Evolutionary conservation across 1,140 invertebrate genomes (phyloP).

Genomic region (Solenopsis fugax): DNA sequence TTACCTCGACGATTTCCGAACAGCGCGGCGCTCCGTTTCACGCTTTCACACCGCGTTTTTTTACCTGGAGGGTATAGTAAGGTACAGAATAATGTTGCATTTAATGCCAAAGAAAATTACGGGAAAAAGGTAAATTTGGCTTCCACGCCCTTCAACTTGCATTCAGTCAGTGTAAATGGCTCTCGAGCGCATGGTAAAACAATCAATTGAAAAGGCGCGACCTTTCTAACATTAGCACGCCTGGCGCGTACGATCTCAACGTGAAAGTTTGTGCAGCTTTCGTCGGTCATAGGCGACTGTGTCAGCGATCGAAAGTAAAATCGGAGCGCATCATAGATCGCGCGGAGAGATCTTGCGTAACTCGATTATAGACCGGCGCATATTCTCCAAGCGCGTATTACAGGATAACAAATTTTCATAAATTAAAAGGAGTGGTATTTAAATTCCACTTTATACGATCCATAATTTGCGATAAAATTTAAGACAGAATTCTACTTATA

Average conservation of each 20-base stretch:
- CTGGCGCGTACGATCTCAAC: neutral
- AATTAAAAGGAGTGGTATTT: neutral
- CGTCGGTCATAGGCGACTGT: conserved; percentile 29
- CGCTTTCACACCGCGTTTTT: conserved; percentile 7
- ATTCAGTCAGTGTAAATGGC: neutral
- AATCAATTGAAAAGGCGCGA: neutral
- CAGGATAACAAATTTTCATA: neutral
- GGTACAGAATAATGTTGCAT: neutral
- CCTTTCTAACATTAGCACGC: conserved; percentile 28
- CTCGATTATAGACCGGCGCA: too few relatives aligned
- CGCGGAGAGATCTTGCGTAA: conserved; percentile 35
- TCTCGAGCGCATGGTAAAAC: neutral
- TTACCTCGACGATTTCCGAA: neutral
- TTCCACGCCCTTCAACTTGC: neutral
- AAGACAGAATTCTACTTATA: too few relatives aligned
- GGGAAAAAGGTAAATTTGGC: neutral
- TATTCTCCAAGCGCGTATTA: neutral
- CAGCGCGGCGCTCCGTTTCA: neutral
- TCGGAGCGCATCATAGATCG: conserved; percentile 43
- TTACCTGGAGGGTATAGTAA: neutral
- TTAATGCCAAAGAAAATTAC: neutral
- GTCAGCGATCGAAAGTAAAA: conserved; percentile 71
- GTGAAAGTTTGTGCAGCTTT: conserved; percentile 68
- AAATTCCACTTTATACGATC: too few relatives aligned
- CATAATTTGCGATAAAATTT: too few relatives aligned